Conservation (phyloP, 2,888 invertebrate species). For the Aphodius sticticus region DNA sequence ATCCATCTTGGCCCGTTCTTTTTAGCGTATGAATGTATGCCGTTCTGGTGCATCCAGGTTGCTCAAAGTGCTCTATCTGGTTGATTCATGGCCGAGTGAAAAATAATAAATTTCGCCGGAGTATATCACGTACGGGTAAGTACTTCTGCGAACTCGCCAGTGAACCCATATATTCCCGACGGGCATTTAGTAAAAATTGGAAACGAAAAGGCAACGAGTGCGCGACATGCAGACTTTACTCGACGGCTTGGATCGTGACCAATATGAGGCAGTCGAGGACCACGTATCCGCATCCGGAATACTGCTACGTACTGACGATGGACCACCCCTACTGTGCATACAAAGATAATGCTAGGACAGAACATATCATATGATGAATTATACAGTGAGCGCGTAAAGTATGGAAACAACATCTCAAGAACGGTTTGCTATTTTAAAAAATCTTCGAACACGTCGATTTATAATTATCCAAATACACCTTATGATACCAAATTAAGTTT, state of each 20-base stretch:
- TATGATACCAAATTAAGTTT: too few relatives aligned
- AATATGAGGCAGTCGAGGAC: conserved; percentile 14
- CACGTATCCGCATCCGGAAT: conserved; percentile 31
- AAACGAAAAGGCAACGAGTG: conserved; percentile 18
- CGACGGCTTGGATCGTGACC: conserved; percentile 30
- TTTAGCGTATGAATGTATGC: not conserved
- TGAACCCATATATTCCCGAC: conserved; percentile 30
- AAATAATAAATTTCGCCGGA: conserved; percentile 34
- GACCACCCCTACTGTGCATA: not conserved
- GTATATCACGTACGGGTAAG: conserved; percentile 29
- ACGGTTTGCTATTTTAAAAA: too few relatives aligned
- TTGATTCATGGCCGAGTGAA: conserved; percentile 33
- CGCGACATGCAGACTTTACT: conserved; percentile 25
- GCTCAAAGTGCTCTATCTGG: conserved; percentile 26
- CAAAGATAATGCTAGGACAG: not conserved
- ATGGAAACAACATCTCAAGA: too few relatives aligned
- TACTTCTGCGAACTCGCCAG: conserved; percentile 28
- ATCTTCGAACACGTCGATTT: too few relatives aligned
- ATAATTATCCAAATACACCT: too few relatives aligned
- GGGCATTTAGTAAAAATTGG: conserved; percentile 21
- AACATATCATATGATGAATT: not conserved
- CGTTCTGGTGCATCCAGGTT: not conserved
- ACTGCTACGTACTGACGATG: not conserved
- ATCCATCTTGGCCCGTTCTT: not conserved
- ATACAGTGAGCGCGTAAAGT: too few relatives aligned